Conservation (phyloP, 2,888 invertebrate genomes). For the Gastrophysa polygoni region DNA sequence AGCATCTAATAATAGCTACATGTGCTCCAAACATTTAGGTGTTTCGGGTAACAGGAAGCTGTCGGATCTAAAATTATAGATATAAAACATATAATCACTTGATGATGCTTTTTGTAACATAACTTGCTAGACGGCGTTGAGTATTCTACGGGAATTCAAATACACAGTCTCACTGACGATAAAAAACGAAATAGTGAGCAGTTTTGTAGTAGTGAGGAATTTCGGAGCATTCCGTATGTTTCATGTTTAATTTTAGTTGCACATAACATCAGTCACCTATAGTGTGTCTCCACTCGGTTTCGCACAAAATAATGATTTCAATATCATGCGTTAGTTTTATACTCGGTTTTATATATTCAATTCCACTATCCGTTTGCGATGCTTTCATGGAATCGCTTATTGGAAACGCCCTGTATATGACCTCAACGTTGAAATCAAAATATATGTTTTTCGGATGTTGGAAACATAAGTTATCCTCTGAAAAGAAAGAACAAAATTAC, state of each 20-base stretch:
- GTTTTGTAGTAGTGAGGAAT: conserved; percentile 29
- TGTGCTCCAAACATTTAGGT: conserved; percentile 8
- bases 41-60: conserved; percentile 36
- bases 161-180: no score
- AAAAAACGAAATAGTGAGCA: conserved; percentile 17
- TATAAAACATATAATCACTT: conserved; percentile 17
- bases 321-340: no score
- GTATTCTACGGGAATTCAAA: conserved; percentile 6
- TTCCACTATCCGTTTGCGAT: no score
- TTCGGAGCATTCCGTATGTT: conserved; percentile 24
- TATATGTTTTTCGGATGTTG: no score
- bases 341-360: no score
- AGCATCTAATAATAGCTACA: conserved; percentile 9
- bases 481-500: no score
- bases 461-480: no score
- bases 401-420: no score
- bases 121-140: conserved; percentile 1
- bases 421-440: no score
- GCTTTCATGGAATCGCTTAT: no score
- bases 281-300: not conserved
- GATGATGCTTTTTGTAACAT: conserved; percentile 7
- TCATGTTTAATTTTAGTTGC: conserved; percentile 27
- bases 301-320: not conserved
- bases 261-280: conserved; percentile 15
- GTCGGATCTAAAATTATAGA: conserved; percentile 44